Evolutionary conservation across 2,888 invertebrate species (phyloP).

Genomic region (Pandemis cinnamomeana): DNA sequence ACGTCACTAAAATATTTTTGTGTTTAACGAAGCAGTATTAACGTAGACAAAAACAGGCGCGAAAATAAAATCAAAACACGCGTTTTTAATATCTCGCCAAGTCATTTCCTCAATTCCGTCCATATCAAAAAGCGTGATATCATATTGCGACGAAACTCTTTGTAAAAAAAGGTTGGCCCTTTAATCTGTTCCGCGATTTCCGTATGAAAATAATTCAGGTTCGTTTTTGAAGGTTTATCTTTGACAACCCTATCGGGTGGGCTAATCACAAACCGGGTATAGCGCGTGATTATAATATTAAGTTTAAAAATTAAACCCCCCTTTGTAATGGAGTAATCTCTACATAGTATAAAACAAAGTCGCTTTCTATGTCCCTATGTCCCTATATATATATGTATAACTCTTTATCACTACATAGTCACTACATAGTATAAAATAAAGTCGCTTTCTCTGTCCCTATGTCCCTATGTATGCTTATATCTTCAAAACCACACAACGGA

Average conservation of each 20-base stretch:
- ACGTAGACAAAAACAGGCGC: not conserved
- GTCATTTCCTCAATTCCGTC: not conserved
- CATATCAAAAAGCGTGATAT: not conserved
- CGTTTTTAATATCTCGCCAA: slow-evolving; percentile 3
- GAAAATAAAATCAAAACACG: not conserved
- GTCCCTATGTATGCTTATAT: no score
- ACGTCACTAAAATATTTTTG: no score
- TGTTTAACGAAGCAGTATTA: no score
- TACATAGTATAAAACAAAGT: no score
- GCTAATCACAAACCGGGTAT: not conserved
- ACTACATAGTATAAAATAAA: no score
- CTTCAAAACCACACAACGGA: no score
- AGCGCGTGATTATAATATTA: not conserved
- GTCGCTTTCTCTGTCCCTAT: no score
- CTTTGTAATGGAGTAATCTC: no score
- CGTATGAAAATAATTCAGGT: slow-evolving; percentile 2
- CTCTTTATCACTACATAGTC: no score
- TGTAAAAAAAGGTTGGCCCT: slow-evolving; percentile 1
- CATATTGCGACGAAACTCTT: slow-evolving; percentile 7
- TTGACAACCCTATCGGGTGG: not conserved
- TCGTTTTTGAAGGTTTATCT: slow-evolving; percentile 14
- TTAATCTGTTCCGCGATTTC: slow-evolving; percentile 1
- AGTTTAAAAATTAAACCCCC: no score
- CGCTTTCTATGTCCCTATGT: no score
- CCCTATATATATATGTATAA: no score